phyloP scores from a whole-genome alignment of 1,140 invertebrate genomes.

The Rhyzopertha dominica region DNA sequence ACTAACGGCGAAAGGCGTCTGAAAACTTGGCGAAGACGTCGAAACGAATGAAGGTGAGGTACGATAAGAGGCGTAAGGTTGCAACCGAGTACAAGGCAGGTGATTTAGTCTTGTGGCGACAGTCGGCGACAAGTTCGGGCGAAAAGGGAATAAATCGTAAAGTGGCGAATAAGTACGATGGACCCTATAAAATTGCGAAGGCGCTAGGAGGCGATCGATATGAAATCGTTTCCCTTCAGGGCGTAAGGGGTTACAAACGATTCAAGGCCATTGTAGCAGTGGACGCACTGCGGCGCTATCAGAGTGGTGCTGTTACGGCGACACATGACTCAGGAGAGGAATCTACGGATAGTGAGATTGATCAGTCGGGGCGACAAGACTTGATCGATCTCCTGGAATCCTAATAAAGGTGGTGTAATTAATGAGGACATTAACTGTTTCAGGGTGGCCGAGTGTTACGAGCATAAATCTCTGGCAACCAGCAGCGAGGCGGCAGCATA shows the following conservation, averaged over 20 bases:
- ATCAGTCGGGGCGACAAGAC: too few species aligned
- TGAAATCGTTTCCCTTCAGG: slow-evolving; percentile 20
- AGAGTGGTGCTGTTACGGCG: background rate
- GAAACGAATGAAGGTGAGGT: slow-evolving; percentile 9
- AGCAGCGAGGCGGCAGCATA: too few species aligned
- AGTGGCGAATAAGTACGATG: slow-evolving; percentile 11
- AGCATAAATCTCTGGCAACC: too few species aligned
- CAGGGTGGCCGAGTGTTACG: too few species aligned
- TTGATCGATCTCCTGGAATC: too few species aligned
- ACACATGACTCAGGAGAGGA: too few species aligned
- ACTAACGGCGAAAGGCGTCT: background rate
- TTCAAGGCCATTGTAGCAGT: slow-evolving; percentile 13
- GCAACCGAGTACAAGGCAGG: slow-evolving; percentile 16
- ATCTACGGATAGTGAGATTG: too few species aligned
- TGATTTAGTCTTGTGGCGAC: slow-evolving; percentile 18
- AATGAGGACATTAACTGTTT: too few species aligned
- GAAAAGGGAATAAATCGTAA: slow-evolving; percentile 15
- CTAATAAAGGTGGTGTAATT: too few species aligned
- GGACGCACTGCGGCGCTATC: slow-evolving; percentile 13
- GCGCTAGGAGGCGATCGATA: slow-evolving; percentile 38
- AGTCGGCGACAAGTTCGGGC: slow-evolving; percentile 2
- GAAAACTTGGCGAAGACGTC: background rate
- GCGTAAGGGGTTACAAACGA: slow-evolving; percentile 14
- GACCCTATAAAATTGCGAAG: slow-evolving; percentile 32
- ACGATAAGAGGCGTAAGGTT: slow-evolving; percentile 16